Evolutionary conservation across 2,113 vertebrate genomes (phyloP), one percentile per base, ranked within the genome.

Genomic region (Eurystomus gularis): DNA sequence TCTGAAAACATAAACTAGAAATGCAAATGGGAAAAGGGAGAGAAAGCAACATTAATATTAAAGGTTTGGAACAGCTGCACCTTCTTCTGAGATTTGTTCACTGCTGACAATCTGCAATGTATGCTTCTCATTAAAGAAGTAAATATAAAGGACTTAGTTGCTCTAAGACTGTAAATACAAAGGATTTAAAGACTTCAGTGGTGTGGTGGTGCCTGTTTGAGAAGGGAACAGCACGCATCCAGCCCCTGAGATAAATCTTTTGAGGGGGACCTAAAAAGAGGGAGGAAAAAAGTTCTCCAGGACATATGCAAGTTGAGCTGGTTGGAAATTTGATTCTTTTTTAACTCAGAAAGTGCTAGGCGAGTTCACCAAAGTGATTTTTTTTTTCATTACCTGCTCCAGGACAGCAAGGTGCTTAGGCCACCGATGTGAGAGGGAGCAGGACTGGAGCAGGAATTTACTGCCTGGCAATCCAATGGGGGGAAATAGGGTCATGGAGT

Each of bases 91-190:
- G 66, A 69, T 91, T 54, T 92, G 83, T 82, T 89, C 91, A 51
- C 29, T 2, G 3, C 61, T 79, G 61, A 88, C 49, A 69, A 73
- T 16, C 46, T 73, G 80, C 60, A 84, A 57, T 4, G 26, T 65
- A 82, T 33, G 40, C 29, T 84, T 87, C 86, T 87, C 65, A 80
- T 87, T 89, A 72, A 91, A 95, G 84, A 94, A 92, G 72, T 33
- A 94, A 88, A 94, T 40, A 86, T 5, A 82, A 95, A 84, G 66
- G 83, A 78, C 69, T 94, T 92, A 86, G 37, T 90, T 92, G 61
- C n/a, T 92, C 48, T 70, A 69, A 88, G 66, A 66, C n/a, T 72
- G 61, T 51, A 95, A 95, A 86, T 79, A 89, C 0, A 1, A 87
- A 91, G 58, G 66, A 80, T 89, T 91, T 92, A 77, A 92, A 94